A percentile compares a stretch with the other conserved stretches of the same genome.
Conservation (phyloP, 2,797 vertebrate species). For the Poeciliopsis paucimaculata region DNA sequence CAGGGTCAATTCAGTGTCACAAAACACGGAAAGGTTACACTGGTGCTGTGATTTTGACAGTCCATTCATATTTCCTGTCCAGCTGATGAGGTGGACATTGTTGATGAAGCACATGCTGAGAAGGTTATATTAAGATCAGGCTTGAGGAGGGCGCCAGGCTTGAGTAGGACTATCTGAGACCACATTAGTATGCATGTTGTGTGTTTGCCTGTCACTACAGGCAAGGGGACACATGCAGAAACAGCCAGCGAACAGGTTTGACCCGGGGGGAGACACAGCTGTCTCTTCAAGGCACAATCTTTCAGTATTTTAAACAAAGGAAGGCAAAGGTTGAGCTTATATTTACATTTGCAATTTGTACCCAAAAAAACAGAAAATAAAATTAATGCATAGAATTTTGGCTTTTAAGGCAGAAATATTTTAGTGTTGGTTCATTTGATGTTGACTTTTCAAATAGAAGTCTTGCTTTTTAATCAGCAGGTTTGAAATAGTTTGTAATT, state of each 20-base stretch:
- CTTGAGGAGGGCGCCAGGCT: slow-evolving; percentile 43
- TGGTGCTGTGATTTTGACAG: slow-evolving; percentile 5
- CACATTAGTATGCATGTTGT: slow-evolving; percentile 66
- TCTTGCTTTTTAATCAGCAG: neutral
- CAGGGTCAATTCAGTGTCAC: neutral
- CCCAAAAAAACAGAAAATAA: neutral
- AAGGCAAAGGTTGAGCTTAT: neutral
- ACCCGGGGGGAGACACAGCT: slow-evolving; percentile 33
- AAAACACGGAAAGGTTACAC: slow-evolving; percentile 8
- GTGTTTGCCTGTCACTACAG: slow-evolving; percentile 51
- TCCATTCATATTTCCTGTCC: slow-evolving; percentile 34
- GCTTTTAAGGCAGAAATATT: neutral
- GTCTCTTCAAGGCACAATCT: slow-evolving; percentile 30
- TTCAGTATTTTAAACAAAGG: neutral
- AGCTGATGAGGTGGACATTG: slow-evolving; percentile 25
- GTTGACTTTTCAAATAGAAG: neutral
- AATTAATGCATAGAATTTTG: neutral
- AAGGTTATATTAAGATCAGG: slow-evolving; percentile 59
- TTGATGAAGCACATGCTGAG: slow-evolving; percentile 46
- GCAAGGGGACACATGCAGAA: slow-evolving; percentile 30
- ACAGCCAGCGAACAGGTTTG: slow-evolving; percentile 31
- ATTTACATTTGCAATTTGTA: neutral
- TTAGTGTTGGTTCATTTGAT: neutral
- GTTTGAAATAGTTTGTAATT: slow-evolving; percentile 14
- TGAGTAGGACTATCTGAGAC: slow-evolving; percentile 33